A percentile compares a stretch with the other conserved stretches of the same genome.
phyloP scores from a whole-genome alignment of 2,888 invertebrate species.

The Ariolimax columbianus region DNA sequence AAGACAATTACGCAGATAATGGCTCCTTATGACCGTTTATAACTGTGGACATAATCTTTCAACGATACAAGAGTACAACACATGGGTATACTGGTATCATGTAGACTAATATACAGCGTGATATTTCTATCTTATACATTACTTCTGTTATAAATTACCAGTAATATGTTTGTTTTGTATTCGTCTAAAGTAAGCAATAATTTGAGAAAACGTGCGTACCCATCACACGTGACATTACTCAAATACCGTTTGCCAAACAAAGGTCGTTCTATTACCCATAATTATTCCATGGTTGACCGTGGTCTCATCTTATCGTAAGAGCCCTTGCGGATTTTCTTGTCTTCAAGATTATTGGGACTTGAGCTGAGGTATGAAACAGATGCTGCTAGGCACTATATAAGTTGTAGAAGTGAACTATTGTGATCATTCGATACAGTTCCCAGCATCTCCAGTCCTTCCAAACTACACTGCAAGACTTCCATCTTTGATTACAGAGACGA shows the following conservation, averaged over 20 bases:
- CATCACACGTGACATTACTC: neutral
- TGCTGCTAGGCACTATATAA: neutral
- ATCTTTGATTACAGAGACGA: neutral
- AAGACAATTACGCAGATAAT: no score
- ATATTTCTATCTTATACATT: no score
- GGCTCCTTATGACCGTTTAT: no score
- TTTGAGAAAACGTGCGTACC: neutral
- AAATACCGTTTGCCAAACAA: no score
- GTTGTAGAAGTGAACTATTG: neutral
- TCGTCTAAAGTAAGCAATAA: neutral
- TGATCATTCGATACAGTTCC: neutral
- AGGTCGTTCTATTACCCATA: no score
- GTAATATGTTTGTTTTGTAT: neutral
- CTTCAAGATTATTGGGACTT: neutral
- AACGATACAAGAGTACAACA: no score
- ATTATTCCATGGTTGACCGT: no score
- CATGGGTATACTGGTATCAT: no score
- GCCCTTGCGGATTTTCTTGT: neutral
- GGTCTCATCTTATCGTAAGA: no score
- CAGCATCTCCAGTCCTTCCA: neutral
- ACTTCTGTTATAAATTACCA: neutral
- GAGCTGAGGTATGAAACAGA: neutral
- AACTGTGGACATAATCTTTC: no score
- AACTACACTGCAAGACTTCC: neutral
- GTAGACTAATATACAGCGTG: no score